Evolutionary conservation across 2,113 vertebrate species (phyloP).

Genomic region (Zingel zingel): DNA sequence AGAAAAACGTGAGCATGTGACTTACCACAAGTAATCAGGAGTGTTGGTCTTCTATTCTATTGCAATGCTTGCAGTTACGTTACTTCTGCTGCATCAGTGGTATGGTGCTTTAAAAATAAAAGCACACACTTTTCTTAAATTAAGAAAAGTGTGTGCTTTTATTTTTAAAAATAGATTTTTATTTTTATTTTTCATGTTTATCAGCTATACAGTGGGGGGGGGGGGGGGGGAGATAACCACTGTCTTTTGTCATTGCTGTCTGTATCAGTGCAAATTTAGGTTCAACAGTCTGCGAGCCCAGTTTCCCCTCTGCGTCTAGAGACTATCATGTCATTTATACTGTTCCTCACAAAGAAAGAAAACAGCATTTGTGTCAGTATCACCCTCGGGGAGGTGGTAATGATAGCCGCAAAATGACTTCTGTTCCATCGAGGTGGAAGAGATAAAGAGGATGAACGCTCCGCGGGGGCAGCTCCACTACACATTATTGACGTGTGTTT

Average conservation of each 20-base stretch:
- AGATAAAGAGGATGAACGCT: conserved; percentile 60
- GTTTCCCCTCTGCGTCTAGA: conserved; percentile 20
- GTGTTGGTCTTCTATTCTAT: not conserved
- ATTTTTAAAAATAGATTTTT: conserved; percentile 5
- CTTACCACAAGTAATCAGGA: not conserved
- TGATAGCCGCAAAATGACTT: conserved; percentile 67
- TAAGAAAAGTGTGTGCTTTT: conserved; percentile 21
- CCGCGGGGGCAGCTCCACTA: conserved; percentile 22
- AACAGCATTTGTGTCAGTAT: conserved; percentile 52
- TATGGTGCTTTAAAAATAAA: not conserved
- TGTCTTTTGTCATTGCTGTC: conserved; percentile 27
- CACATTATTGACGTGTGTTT: conserved; percentile 36
- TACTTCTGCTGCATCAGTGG: not conserved
- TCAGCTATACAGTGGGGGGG: conserved; percentile 21
- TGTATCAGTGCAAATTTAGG: conserved; percentile 5
- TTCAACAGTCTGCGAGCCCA: conserved; percentile 22
- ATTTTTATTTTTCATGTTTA: conserved; percentile 11
- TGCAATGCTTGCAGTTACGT: conserved; percentile 5
- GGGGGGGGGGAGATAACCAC: conserved; percentile 1
- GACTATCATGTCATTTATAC: conserved; percentile 42
- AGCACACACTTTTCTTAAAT: no score
- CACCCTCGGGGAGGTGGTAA: conserved; percentile 60
- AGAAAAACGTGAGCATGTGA: not conserved
- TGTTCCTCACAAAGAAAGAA: conserved; percentile 40
- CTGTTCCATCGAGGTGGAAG: conserved; percentile 48